These are phyloP conservation scores for Harpalus rufipes DNA, from an alignment of 2,888 invertebrate species.

Conservation along the genomic window DNA sequence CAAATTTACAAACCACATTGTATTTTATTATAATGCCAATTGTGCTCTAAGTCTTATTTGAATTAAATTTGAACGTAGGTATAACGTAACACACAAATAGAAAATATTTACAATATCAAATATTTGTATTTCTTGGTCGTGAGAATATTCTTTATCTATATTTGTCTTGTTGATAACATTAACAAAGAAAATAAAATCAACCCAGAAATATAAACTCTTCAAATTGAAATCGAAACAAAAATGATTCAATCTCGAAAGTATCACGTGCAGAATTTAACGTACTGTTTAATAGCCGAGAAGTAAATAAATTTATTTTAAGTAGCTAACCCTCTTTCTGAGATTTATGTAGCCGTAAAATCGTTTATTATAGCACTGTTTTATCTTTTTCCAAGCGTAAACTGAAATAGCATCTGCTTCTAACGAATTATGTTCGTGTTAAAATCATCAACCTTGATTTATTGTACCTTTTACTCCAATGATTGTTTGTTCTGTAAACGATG, in stretches of 20 bases:
- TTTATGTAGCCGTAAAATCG: conserved; percentile 39
- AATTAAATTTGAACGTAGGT: too few species aligned
- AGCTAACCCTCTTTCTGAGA: conserved; percentile 3
- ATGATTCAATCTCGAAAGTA: neutral
- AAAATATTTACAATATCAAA: conserved; percentile 38
- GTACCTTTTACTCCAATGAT: conserved; percentile 37
- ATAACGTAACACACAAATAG: conserved; percentile 6
- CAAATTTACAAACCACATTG: too few species aligned
- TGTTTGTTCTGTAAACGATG: conserved; percentile 28
- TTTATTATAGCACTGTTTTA: conserved; percentile 44
- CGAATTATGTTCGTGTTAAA: conserved; percentile 48
- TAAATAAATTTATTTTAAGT: conserved; percentile 42
- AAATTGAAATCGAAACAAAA: conserved; percentile 9
- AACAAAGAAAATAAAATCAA: conserved; percentile 10
- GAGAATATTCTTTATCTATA: conserved; percentile 10
- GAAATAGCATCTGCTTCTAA: conserved; percentile 52
- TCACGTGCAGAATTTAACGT: conserved; percentile 4
- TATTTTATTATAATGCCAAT: too few species aligned
- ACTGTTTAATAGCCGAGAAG: neutral
- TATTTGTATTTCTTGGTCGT: conserved; percentile 27
- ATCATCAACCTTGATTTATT: conserved; percentile 51
- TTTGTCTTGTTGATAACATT: conserved; percentile 11
- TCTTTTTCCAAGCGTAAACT: conserved; percentile 33
- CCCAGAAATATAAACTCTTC: too few species aligned
- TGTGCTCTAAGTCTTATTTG: too few species aligned